phyloP scores from a whole-genome alignment of 2,888 invertebrate genomes.

The Limnephilus lunatus region DNA sequence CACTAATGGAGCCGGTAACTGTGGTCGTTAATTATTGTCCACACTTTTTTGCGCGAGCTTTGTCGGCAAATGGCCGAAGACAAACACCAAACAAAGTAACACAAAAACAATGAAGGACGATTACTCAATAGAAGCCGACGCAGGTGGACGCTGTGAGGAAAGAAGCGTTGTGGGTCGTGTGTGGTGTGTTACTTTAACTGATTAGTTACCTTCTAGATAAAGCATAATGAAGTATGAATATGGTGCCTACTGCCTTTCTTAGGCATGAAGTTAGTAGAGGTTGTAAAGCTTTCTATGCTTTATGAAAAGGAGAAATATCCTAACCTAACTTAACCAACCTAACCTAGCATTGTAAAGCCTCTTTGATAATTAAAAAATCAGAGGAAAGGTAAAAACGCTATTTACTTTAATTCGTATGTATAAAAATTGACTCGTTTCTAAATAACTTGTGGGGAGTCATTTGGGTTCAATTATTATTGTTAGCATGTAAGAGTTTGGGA shows the following conservation, averaged over 20 bases:
- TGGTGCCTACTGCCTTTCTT: neutral
- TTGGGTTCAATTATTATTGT: no score
- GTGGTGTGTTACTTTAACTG: neutral
- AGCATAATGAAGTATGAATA: neutral
- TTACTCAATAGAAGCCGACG: constrained; percentile 57
- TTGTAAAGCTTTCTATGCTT: no score
- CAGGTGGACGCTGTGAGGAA: constrained; percentile 10
- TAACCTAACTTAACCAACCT: no score
- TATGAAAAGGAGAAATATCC: no score
- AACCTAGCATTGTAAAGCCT: no score
- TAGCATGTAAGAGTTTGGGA: no score
- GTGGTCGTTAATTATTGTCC: constrained; percentile 43
- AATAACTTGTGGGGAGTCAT: no score
- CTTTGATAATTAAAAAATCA: no score
- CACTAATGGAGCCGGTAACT: constrained; percentile 14
- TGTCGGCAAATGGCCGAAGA: constrained; percentile 53
- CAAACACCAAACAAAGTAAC: constrained; percentile 43
- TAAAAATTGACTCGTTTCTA: no score
- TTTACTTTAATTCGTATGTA: no score
- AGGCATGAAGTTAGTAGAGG: no score
- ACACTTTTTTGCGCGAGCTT: constrained; percentile 35
- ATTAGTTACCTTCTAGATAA: neutral
- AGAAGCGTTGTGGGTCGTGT: neutral
- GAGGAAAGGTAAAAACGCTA: no score
- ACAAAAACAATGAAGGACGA: constrained; percentile 57